Base-by-base conservation (phyloP, 2,113 vertebrate genomes). In the Cnemophilus loriae region DNA sequence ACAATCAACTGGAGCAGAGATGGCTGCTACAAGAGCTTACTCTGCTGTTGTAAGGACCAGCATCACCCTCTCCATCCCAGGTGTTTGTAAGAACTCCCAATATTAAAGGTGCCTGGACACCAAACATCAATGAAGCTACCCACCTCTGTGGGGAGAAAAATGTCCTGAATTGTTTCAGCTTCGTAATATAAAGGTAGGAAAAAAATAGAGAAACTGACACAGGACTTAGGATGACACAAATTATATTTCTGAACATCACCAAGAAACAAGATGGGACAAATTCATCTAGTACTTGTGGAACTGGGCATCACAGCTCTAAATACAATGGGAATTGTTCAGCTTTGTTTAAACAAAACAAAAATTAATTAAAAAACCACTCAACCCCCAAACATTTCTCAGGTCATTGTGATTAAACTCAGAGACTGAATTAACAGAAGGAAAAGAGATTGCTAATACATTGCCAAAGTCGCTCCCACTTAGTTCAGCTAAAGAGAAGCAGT, bases 221-320 rank as follows among this genome's bases (percentile, higher is more conserved):
- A 30, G 47, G 42, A 68, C 4, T 89, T 69, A 50, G 55, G 95
- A 96, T 95, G 95, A 96, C 96, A 97, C 91, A 96, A 94, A 95
- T 94, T 96, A 92, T 97, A 97, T 97, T 97, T 97, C 87, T 91
- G 94, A 96, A 96, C 92, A 91, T 93, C 2, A 59, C 78, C 91
- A 95, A 94, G 84, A 94, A 96, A 96, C 95, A 97, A 89, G 89
- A 94, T 73, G 77, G 91, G 87, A 96, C 94, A 96, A 95, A 96
- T 92, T 69, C 67, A 91, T 87, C 87, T 92, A 95, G 81, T 94
- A 95, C 63, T 92, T 96, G 78, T 87, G 89, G 61, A 95, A 96
- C 80, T 81, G 84, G 86, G 91, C 5, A 0, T 89, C 84, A 96
- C 87, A 96, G 94, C 92, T 96, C 89, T 95, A 91, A 95, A 97